Evolutionary conservation across 1,140 invertebrate genomes (phyloP).

Genomic region (Linepithema humile): DNA sequence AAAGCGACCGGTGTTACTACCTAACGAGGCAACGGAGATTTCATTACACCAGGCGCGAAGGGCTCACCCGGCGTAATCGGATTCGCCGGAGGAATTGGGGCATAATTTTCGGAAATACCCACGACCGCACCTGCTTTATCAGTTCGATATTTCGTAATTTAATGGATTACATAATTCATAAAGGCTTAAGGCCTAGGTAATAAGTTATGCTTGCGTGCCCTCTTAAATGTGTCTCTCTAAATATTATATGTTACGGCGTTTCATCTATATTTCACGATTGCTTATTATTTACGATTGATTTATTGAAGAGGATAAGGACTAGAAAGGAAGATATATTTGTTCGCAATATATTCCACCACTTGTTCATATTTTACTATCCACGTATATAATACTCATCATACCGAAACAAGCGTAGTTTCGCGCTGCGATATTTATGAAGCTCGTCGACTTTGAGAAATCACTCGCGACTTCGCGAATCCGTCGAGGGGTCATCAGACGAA

Average conservation of each 20-base stretch:
- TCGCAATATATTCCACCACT: background rate
- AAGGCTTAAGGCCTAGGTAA: slow-evolving; percentile 31
- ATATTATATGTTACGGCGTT: background rate
- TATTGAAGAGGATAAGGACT: background rate
- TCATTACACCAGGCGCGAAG: slow-evolving; percentile 55
- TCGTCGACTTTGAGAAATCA: background rate
- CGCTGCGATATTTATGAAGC: background rate
- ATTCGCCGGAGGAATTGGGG: slow-evolving; percentile 56
- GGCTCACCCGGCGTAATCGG: slow-evolving; percentile 55
- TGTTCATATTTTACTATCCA: background rate
- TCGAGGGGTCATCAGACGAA: background rate
- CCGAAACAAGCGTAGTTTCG: too few relatives aligned
- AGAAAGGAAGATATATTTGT: background rate
- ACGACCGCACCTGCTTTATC: slow-evolving; percentile 51
- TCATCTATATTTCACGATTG: background rate
- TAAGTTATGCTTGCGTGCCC: background rate
- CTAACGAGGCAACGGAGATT: slow-evolving; percentile 59
- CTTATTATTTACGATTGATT: background rate
- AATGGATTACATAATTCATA: slow-evolving; percentile 53
- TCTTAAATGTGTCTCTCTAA: slow-evolving; percentile 13
- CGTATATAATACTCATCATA: too few relatives aligned
- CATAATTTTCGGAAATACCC: slow-evolving; percentile 57
- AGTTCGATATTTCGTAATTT: slow-evolving; percentile 55
- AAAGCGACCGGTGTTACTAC: slow-evolving; percentile 42
- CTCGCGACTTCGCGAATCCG: background rate